Evolutionary conservation across 2,888 invertebrate genomes (phyloP), one percentile per base, ranked within the genome.

Genomic region (Allophyes oxyacanthae): DNA sequence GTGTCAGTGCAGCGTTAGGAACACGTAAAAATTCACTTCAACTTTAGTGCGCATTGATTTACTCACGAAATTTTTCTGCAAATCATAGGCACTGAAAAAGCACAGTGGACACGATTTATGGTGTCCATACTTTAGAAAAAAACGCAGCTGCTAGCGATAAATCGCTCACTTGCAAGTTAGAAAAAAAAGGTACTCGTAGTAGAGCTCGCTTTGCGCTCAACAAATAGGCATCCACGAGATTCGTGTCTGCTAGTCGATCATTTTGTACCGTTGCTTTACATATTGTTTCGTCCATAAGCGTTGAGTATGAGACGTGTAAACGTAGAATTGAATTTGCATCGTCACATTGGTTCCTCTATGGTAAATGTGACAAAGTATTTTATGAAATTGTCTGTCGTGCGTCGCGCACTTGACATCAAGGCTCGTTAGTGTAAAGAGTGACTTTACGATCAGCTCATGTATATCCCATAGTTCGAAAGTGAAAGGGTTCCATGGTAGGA

Each of bases 101-200:
- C 77, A 54, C 61, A 68, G 70, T 71, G 60, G 72, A 75, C 64
- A 71, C 73, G 78, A 84, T 86, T 86, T 85, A 86, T 82, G 72
- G 78, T 67, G 64, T 71, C 72, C 72, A 68, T 72, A 63, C 60
- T 75, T 55, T 56, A 77, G 77, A 75, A 85, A 85, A 86, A 86
- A 86, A 82, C 66, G 71, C 76, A 78, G 79, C 79, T 82, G 81
- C 75, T 71, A 72, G 76, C 87, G 77, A 88, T 87, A 87, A 87
- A 87, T 88, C 86, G 78, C 77, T 87, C 85, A 83, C 76, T 68
- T 78, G 73, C 74, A 78, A 78, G 72, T 78, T 77, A 76, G 76
- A 85, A 86, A 86, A 86, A 82, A 65, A 64, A 65, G 34, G 59
- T n/a, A n/a, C n/a, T n/a, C n/a, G 48, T 58, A 74, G 64, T 76